Evolutionary conservation across 2,888 invertebrate species (phyloP), one percentile per base, ranked within the genome.

Genomic region (Buathra laborator): DNA sequence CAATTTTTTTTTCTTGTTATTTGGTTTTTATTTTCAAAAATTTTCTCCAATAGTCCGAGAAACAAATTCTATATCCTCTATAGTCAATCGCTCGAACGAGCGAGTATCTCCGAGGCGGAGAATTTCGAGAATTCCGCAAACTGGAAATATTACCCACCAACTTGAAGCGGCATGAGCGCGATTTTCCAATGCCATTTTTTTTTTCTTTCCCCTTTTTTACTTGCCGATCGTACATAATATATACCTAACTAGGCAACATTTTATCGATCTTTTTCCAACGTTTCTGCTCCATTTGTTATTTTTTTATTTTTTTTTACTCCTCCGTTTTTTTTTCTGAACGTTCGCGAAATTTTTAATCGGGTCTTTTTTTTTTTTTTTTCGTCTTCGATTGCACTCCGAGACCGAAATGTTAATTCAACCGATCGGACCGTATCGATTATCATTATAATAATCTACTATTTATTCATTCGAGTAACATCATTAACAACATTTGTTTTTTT

Each of bases 401-500:
- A 84, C 71, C 81, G 46, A 84, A 79, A 78, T 71, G 71, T 78
- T 56, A 56, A 75, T 85, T 86, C 71, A 72, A 83, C 81, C 86
- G 85, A 88, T 89, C 87, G 85, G 85, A 87, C 85, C 64, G 64
- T 80, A 59, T 76, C 72, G 83, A 83, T 79, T 72, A 79, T 62
- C 70, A 48, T 86, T 83, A 85, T 76, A 86, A 84, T 83, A 78
- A 66, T 81, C 84, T 84, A 86, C 75, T 78, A 87, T 91, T 89
- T 56, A 90, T 89, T 89, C 89, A 88, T 88, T 87, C 89, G 88
- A 89, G 89, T 90, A 92, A 91, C 91, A 93, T 91, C 89, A 90
- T 92, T 90, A 93, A 93, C 92, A 93, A 91, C 91, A 86, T 90
- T 88, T 88, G 86, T 87, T 86, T 86, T 85, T 83, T 86, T 83